A percentile compares a stretch with the other conserved stretches of the same genome.
Conservation (phyloP, 2,797 vertebrate species). For the Oceanodroma leucorhoa region DNA sequence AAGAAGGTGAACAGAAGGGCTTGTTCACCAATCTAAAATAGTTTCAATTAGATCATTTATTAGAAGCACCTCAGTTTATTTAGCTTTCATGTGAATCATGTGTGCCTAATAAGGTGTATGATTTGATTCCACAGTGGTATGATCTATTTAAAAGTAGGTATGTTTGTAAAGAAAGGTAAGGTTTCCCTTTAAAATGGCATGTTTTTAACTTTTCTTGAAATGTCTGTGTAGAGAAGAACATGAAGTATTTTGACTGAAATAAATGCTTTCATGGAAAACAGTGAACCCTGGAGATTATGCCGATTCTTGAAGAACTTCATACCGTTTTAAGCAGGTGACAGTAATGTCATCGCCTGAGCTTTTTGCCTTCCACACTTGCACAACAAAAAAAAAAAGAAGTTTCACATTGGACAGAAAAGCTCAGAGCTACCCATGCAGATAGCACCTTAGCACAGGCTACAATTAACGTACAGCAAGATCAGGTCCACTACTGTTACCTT, state of each 20-base stretch:
- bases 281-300: slow-evolving; percentile 72
- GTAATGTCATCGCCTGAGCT: slow-evolving; percentile 74
- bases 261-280: slow-evolving; percentile 75
- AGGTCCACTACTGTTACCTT: neutral
- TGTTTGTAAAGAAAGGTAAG: slow-evolving; percentile 2
- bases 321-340: slow-evolving; percentile 80
- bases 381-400: slow-evolving; percentile 8
- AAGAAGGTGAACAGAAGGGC: neutral
- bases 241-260: slow-evolving; percentile 77
- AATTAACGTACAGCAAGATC: neutral
- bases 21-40: neutral
- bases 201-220: slow-evolving; percentile 65
- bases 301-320: slow-evolving; percentile 73
- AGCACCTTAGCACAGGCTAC: neutral
- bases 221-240: slow-evolving; percentile 56
- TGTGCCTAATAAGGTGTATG: neutral
- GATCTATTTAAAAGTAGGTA: neutral
- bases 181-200: slow-evolving; percentile 37
- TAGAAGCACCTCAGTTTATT: neutral
- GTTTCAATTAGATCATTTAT: neutral
- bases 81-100: neutral
- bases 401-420: slow-evolving; percentile 21
- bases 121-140: neutral
- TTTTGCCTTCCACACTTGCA: slow-evolving; percentile 57
- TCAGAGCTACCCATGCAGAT: slow-evolving; percentile 17